These are phyloP conservation scores for Pseudopipra pipra DNA, from an alignment of 2,113 vertebrate genomes.

Conservation along the genomic window DNA sequence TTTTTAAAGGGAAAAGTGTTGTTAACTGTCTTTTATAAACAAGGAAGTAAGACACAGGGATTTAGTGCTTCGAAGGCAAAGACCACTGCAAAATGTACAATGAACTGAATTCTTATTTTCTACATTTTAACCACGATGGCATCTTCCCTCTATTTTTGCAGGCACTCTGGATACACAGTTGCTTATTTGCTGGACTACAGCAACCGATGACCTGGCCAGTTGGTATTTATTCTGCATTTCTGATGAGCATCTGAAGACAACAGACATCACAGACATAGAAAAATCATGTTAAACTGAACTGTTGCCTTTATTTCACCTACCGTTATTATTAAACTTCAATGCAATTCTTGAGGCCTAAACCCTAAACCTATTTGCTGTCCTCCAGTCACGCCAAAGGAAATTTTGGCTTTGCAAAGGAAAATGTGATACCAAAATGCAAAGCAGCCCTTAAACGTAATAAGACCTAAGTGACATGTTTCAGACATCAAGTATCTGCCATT, in stretches of 20 bases:
- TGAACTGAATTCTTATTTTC: background rate
- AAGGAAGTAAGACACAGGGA: background rate
- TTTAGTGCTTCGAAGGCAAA: background rate
- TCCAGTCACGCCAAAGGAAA: background rate
- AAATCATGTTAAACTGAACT: background rate
- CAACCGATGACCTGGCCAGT: background rate
- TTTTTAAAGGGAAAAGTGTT: background rate
- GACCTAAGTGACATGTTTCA: background rate
- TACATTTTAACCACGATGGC: background rate
- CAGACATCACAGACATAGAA: background rate
- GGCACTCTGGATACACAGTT: background rate
- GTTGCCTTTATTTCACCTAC: background rate
- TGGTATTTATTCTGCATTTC: background rate
- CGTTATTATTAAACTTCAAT: background rate
- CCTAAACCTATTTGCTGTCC: background rate
- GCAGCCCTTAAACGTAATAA: background rate
- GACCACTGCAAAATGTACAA: background rate
- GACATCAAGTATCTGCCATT: background rate
- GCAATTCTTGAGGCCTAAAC: background rate
- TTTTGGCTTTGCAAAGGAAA: background rate
- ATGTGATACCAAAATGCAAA: background rate
- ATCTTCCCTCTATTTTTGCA: background rate
- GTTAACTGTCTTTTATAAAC: constrained; percentile 10
- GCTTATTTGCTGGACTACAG: background rate
- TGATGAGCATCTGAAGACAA: constrained; percentile 5